Evolutionary conservation across 2,113 vertebrate species (phyloP).

Genomic region (Oreochromis spilurus): DNA sequence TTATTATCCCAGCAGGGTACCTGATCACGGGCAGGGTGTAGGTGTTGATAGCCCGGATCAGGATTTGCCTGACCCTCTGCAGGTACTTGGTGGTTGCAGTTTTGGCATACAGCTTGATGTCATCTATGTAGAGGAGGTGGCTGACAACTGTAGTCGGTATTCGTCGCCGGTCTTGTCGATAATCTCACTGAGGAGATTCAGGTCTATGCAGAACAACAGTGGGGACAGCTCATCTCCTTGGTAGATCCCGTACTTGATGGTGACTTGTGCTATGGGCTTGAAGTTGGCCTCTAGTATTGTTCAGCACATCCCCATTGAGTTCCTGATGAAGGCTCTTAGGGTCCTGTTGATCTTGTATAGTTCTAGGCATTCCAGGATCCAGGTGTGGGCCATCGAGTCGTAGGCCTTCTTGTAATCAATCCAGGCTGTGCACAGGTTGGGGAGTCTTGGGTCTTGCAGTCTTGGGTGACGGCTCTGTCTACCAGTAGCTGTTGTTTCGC

Average conservation of each 20-base stretch:
- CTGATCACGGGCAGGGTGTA: not conserved
- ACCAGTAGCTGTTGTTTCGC: rapidly evolving
- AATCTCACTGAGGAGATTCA: rapidly evolving
- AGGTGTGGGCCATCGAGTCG: rapidly evolving
- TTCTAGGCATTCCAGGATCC: not conserved
- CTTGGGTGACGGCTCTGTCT: not conserved
- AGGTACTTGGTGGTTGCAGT: not conserved
- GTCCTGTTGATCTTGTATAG: rapidly evolving
- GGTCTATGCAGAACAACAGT: not conserved
- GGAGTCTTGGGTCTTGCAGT: rapidly evolving
- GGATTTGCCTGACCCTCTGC: not conserved
- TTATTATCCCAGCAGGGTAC: not conserved
- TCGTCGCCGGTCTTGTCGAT: not conserved
- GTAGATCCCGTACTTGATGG: rapidly evolving
- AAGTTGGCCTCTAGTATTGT: rapidly evolving
- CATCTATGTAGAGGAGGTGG: rapidly evolving
- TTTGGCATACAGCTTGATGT: not conserved
- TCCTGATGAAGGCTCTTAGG: not conserved
- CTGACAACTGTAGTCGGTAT: rapidly evolving
- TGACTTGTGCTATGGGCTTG: not conserved
- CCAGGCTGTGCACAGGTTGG: rapidly evolving
- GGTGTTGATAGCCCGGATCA: not conserved
- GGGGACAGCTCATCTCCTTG: rapidly evolving
- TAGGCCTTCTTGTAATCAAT: not conserved
- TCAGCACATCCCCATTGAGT: not conserved